Evolutionary conservation across 2,113 vertebrate genomes (phyloP), one percentile per base, ranked within the genome.

Genomic region (Trogon melanurus): DNA sequence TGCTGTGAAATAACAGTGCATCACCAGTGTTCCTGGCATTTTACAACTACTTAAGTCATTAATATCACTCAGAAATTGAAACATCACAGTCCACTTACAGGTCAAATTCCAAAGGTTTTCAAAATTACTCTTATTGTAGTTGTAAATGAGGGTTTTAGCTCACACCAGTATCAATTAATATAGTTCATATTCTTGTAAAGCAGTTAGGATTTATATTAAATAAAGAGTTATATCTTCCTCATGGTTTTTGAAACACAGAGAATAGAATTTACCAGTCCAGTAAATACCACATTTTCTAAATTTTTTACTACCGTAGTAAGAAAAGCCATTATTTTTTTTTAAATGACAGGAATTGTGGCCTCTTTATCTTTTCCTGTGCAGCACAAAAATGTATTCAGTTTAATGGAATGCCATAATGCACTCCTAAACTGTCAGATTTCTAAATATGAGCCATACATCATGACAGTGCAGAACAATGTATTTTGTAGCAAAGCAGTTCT

Each of bases 371-470:
- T 79, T 82, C 58, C 84, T 82, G 18, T 88, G 58, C 41, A 44
- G 38, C 58, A 91, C 64, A 85, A 89, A 89, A 96, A 94, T 91
- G 66, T 91, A 81, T 97, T 94, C 73, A 78, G 66, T 73, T 96
- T 88, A 96, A 92, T 82, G 48, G 88, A 85, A 84, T 88, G 81
- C 94, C 79, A 72, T 91, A 93, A 95, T 96, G 54, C n/a, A 75
- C 66, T 94, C 41, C 89, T 69, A 83, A 83, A 89, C 38, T 85
- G 74, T 94, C 94, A 97, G 64, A 75, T 94, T 95, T 93, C 84
- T 93, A 97, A 95, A 92, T 97, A 94, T 11, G 60, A 90, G 20
- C 71, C 82, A 87, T 85, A 89, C 29, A 95, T 96, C 88, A 96
- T 73, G 74, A 66, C 74, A 89, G n/a, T 89, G 79, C 76, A 84